Evolutionary conservation across 1,140 invertebrate genomes (phyloP).

Genomic region (Zaprionus inermis): DNA sequence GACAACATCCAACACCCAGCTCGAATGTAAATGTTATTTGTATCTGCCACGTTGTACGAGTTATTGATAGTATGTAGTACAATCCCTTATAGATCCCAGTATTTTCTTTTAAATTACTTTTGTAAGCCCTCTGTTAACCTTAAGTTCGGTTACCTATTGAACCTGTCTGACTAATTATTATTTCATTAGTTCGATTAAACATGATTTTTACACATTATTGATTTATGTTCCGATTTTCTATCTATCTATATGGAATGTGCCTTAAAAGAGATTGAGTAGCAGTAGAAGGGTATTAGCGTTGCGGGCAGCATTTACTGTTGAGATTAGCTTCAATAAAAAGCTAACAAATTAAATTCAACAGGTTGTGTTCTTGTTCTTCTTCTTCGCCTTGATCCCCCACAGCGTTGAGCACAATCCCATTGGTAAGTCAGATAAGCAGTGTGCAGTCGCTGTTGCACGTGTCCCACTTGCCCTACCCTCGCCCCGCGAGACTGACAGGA

Average conservation of each 20-base stretch:
- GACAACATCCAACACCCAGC: conserved; percentile 2
- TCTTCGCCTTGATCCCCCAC: background rate
- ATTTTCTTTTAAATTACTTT: conserved; percentile 24
- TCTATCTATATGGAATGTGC: conserved; percentile 20
- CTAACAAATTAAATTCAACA: conserved; percentile 20
- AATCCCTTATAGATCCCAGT: conserved; percentile 34
- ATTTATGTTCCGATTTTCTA: conserved; percentile 5
- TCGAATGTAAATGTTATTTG: conserved; percentile 26
- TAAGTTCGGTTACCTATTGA: conserved; percentile 32
- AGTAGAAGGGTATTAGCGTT: background rate
- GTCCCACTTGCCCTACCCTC: background rate
- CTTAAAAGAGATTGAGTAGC: conserved; percentile 10
- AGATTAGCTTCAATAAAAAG: conserved; percentile 30
- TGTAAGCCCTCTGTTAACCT: conserved; percentile 22
- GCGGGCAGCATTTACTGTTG: conserved; percentile 31
- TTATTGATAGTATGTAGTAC: conserved; percentile 25
- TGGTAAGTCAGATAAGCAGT: background rate
- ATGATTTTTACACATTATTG: conserved; percentile 11
- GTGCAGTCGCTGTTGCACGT: conserved; percentile 2
- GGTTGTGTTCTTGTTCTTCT: background rate
- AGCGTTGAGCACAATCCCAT: background rate
- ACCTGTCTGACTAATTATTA: conserved; percentile 22
- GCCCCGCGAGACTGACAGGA: background rate
- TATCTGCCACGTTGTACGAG: conserved; percentile 18
- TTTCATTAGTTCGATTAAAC: conserved; percentile 39